These are phyloP conservation scores for Strigamia transsilvanica DNA, from an alignment of 2,888 invertebrate genomes.

Conservation along the genomic window DNA sequence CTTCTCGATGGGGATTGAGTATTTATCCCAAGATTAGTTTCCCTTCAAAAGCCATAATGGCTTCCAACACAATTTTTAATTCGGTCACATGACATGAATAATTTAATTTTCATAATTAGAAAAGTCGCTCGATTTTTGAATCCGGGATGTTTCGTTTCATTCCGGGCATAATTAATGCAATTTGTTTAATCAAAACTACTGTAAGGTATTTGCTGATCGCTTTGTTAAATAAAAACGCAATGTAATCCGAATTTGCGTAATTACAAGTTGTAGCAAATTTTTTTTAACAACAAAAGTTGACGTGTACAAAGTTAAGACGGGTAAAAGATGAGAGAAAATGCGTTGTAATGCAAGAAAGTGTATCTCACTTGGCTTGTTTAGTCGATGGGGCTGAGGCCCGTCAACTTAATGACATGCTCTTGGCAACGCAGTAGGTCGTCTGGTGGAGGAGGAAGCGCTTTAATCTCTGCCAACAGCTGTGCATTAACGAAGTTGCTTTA, in stretches of 20 bases:
- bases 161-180: too few relatives aligned
- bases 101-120: too few relatives aligned
- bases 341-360: constrained; percentile 22
- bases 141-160: too few relatives aligned
- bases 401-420: constrained; percentile 34
- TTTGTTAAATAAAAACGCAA: too few relatives aligned
- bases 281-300: not conserved
- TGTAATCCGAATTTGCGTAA: not conserved
- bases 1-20: too few relatives aligned
- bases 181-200: too few relatives aligned
- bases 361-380: constrained; percentile 16
- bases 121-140: too few relatives aligned
- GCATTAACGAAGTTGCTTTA: constrained; percentile 38
- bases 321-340: constrained; percentile 3
- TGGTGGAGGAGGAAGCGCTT: not conserved
- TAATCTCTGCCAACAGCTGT: constrained; percentile 38
- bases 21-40: too few relatives aligned
- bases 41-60: too few relatives aligned
- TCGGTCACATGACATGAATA: too few relatives aligned
- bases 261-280: not conserved
- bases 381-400: constrained; percentile 17
- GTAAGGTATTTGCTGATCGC: too few relatives aligned
- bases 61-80: too few relatives aligned
- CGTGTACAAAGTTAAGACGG: not conserved
- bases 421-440: constrained; percentile 31